These are phyloP conservation scores for Thalpophila matura DNA, from an alignment of 2,888 invertebrate genomes.

Conservation along the genomic window DNA sequence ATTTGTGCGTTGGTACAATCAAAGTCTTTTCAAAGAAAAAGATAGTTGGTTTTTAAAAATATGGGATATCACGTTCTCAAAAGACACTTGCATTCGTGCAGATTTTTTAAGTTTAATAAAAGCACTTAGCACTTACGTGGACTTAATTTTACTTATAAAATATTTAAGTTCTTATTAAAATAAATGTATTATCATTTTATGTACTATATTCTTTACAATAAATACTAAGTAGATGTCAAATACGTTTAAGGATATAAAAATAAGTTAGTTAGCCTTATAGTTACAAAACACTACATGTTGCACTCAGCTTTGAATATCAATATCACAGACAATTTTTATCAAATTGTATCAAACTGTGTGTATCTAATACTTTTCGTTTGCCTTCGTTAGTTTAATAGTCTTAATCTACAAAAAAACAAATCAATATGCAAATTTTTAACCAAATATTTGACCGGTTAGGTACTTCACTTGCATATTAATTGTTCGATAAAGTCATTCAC, in stretches of 20 bases:
- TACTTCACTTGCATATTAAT: slow-evolving; percentile 21
- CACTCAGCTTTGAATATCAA: slow-evolving; percentile 77
- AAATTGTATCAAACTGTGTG: slow-evolving; percentile 65
- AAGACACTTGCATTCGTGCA: slow-evolving; percentile 1
- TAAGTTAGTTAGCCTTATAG: slow-evolving; percentile 67
- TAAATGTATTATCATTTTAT: slow-evolving; percentile 19
- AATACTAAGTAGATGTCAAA: slow-evolving; percentile 53
- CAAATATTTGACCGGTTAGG: slow-evolving; percentile 8
- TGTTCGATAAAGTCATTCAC: neutral
- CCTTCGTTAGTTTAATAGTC: slow-evolving; percentile 40
- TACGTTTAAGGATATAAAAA: slow-evolving; percentile 63
- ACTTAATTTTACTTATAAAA: slow-evolving; percentile 1
- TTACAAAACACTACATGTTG: slow-evolving; percentile 63
- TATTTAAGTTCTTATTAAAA: slow-evolving; percentile 18
- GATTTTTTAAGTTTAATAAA: neutral
- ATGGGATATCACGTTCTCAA: neutral
- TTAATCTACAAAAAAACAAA: slow-evolving; percentile 16
- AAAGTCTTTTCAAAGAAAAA: neutral
- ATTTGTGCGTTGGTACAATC: slow-evolving; percentile 15
- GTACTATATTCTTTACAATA: slow-evolving; percentile 54
- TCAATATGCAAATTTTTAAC: slow-evolving; percentile 6
- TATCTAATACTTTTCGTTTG: slow-evolving; percentile 59
- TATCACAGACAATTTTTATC: slow-evolving; percentile 83
- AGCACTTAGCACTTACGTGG: slow-evolving; percentile 18
- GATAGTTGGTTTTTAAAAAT: neutral